Base-by-base conservation (phyloP, 1,140 invertebrate genomes). In the Goniozus legneri region DNA sequence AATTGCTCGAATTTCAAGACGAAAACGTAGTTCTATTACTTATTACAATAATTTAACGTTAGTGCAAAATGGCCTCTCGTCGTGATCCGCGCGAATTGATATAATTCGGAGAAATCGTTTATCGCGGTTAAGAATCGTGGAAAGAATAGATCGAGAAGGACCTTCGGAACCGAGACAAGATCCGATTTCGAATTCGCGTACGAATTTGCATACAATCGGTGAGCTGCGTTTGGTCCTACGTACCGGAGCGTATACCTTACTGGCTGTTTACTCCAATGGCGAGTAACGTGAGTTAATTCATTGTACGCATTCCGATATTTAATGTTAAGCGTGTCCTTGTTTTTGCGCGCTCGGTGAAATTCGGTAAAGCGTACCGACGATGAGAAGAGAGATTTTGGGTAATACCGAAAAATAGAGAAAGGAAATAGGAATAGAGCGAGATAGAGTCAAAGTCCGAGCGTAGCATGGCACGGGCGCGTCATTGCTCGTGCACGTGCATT, bases 401-500 rank as follows among this genome's bases (percentile, higher is more conserved):
- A 8, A 1, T 33, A n/a, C 2, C 12, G n/a, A n/a, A n/a, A n/a
- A n/a, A n/a, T n/a, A n/a, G 14, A 16, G 27, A 16, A n/a, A 44
- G 18, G n/a, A 34, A 31, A 14, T 32, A 43, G 18, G 16, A 39
- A 46, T 38, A 47, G 50, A 49, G 48, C 50, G 45, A 51, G 51
- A 53, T 50, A 47, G 44, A 47, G 46, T 21, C 30, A 52, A 32
- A 13, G 16, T 34, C 39, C 54, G 38, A 47, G 44, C 50, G 53
- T 48, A 50, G 62, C 59, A n/a, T n/a, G n/a, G n/a, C n/a, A n/a
- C n/a, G n/a, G 60, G 65, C 67, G 63, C 64, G 68, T 72, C 69
- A 72, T 69, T 71, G 71, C 66, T 53, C 53, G 59, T 65, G 64
- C 65, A 69, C 65, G 63, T 64, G 68, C 68, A 75, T 73, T 72